Evolutionary conservation across 2,113 vertebrate species (phyloP).

Genomic region (Brachyistius frenatus): DNA sequence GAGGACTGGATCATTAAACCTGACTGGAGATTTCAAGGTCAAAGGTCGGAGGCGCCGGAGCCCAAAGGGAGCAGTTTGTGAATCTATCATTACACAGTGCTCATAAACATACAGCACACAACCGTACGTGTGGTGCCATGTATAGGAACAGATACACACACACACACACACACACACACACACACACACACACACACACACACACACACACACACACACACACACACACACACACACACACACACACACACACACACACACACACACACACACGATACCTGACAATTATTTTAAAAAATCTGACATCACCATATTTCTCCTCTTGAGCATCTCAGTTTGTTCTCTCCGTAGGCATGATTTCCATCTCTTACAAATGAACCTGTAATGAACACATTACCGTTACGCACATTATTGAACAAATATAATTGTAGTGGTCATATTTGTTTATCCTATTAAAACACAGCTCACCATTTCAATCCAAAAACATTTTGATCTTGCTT

Average conservation of each 20-base stretch:
- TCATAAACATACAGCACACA: slow-evolving; percentile 70
- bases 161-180: neutral
- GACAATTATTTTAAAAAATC: slow-evolving; percentile 60
- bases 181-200: slow-evolving; percentile 19
- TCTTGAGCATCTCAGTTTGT: slow-evolving; percentile 24
- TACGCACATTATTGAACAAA: slow-evolving; percentile 26
- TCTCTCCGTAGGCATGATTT: slow-evolving; percentile 27
- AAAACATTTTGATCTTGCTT: neutral
- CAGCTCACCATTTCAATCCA: slow-evolving; percentile 1
- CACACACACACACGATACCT: slow-evolving; percentile 13
- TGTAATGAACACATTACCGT: slow-evolving; percentile 47
- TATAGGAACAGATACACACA: neutral
- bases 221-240: neutral
- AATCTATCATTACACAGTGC: slow-evolving; percentile 60
- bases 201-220: slow-evolving; percentile 15
- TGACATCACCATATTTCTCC: slow-evolving; percentile 37
- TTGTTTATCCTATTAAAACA: neutral
- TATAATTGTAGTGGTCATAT: neutral
- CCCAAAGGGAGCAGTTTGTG: slow-evolving; percentile 61
- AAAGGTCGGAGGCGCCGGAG: slow-evolving; percentile 65
- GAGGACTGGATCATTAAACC: slow-evolving; percentile 79
- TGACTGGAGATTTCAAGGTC: slow-evolving; percentile 78
- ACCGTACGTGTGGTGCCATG: neutral
- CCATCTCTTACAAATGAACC: slow-evolving; percentile 41
- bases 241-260: slow-evolving; percentile 16